Evolutionary conservation across 2,888 invertebrate species (phyloP).

Genomic region (Pyrgus malvae): DNA sequence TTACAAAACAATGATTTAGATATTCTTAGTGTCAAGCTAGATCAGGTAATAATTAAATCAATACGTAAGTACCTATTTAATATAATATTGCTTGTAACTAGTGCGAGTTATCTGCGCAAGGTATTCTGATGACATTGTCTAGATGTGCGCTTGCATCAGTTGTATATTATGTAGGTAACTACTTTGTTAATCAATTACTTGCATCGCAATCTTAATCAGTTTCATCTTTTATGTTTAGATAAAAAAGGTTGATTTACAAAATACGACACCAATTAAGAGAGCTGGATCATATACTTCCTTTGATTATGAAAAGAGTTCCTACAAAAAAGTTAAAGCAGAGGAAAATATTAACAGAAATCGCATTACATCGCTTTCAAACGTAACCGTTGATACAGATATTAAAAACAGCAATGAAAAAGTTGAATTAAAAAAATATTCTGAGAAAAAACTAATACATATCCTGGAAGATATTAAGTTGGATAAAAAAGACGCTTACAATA

Average conservation of each 20-base stretch:
- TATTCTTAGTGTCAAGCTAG: conserved; percentile 50
- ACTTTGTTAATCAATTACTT: no score
- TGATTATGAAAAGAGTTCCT: conserved; percentile 25
- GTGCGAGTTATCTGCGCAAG: no score
- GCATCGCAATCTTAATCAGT: no score
- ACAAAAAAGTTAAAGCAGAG: conserved; percentile 31
- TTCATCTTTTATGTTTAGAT: no score
- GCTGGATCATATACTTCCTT: conserved; percentile 27
- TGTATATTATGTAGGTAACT: no score
- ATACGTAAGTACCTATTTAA: no score
- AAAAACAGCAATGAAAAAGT: conserved; percentile 31
- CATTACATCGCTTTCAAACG: conserved; percentile 47
- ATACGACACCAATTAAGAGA: conserved; percentile 32
- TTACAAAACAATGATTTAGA: conserved; percentile 52
- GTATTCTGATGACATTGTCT: no score
- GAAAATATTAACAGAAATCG: conserved; percentile 37
- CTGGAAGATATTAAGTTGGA: conserved; percentile 60
- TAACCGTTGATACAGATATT: conserved; percentile 25
- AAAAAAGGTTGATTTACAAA: conserved; percentile 44
- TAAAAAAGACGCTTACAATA: conserved; percentile 47
- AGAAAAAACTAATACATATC: conserved; percentile 65
- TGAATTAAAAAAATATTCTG: conserved; percentile 47
- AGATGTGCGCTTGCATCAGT: no score
- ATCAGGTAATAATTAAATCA: conserved; percentile 53
- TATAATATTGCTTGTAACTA: no score